phyloP scores from a whole-genome alignment of 1,140 invertebrate species.

The Diorhabda carinulata region DNA sequence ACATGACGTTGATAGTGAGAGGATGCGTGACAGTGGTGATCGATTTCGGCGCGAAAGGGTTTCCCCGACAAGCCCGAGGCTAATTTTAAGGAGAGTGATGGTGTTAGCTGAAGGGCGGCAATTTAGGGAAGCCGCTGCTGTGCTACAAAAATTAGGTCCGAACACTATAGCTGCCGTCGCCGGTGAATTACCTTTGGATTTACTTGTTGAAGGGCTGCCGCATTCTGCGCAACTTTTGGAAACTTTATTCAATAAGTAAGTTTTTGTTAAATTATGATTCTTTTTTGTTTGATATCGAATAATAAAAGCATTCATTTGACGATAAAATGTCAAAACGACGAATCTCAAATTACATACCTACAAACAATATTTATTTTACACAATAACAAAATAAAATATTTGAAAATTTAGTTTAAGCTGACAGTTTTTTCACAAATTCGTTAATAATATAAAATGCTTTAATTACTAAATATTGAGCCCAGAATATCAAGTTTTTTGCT shows the following conservation, averaged over 20 bases:
- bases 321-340: too few relatives aligned
- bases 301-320: too few relatives aligned
- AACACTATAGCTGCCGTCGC: constrained; percentile 69
- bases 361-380: too few relatives aligned
- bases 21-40: constrained; percentile 43
- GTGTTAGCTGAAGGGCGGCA: constrained; percentile 73
- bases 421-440: too few relatives aligned
- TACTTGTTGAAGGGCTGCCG: constrained; percentile 82
- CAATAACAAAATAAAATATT: too few relatives aligned
- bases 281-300: too few relatives aligned
- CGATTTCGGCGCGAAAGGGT: constrained; percentile 41
- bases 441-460: too few relatives aligned
- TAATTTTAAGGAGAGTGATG: constrained; percentile 68
- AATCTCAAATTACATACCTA: too few relatives aligned
- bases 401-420: too few relatives aligned
- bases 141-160: constrained; percentile 69
- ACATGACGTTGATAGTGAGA: constrained; percentile 7
- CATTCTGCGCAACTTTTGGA: constrained; percentile 81
- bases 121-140: constrained; percentile 73
- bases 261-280: not conserved
- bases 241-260: constrained; percentile 73
- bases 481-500: too few relatives aligned
- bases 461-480: too few relatives aligned
- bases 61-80: constrained; percentile 59
- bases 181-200: constrained; percentile 77